phyloP scores from a whole-genome alignment of 2,797 vertebrate genomes.

The Oreochromis mossambicus region DNA sequence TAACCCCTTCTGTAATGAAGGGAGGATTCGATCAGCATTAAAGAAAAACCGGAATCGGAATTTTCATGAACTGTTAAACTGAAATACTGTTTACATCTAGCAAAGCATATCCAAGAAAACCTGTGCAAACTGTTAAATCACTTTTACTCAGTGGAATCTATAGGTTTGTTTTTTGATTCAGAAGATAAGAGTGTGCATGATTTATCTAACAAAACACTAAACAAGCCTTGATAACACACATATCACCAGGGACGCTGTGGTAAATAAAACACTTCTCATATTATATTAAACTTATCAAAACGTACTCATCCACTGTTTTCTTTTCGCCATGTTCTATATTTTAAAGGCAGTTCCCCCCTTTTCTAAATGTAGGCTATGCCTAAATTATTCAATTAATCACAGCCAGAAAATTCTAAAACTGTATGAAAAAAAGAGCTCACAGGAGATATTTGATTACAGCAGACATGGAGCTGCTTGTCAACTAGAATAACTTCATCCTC shows the following conservation, averaged over 20 bases:
- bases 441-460: slow-evolving; percentile 28
- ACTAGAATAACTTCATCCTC: slow-evolving; percentile 54
- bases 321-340: slow-evolving; percentile 5
- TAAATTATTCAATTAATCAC: slow-evolving; percentile 37
- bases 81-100: background rate
- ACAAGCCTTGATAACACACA: slow-evolving; percentile 9
- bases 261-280: slow-evolving; percentile 40
- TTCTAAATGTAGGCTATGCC: slow-evolving; percentile 9
- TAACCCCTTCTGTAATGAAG: background rate
- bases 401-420: background rate
- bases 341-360: background rate
- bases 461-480: slow-evolving; percentile 56
- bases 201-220: slow-evolving; percentile 26
- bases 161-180: background rate
- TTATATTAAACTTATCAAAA: slow-evolving; percentile 50
- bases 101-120: background rate
- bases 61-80: background rate
- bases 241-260: background rate
- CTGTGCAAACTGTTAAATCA: background rate
- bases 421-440: slow-evolving; percentile 5
- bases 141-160: background rate
- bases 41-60: background rate
- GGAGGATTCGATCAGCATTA: background rate
- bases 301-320: slow-evolving; percentile 29
- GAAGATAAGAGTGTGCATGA: background rate